phyloP scores from a whole-genome alignment of 64 coral and sea anemone genomes.

The Acropora tenuis region DNA sequence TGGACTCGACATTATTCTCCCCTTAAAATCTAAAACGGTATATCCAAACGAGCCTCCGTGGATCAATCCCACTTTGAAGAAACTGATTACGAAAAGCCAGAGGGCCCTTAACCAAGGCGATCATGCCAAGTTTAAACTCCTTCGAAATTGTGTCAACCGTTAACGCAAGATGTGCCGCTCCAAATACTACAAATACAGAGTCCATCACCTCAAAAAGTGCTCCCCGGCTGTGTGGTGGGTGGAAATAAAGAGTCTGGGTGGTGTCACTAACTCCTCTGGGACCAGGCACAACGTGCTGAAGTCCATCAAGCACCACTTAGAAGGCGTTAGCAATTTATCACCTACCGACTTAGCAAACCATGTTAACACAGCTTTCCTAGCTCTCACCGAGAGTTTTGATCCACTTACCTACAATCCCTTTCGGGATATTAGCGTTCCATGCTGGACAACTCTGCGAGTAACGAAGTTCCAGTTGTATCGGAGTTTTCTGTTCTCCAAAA shows the following conservation, averaged over 20 bases:
- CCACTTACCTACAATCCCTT: neutral
- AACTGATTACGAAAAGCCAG: slow-evolving; percentile 65
- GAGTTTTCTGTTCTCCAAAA: slow-evolving; percentile 15
- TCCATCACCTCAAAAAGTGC: slow-evolving; percentile 62
- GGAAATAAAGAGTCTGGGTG: slow-evolving; percentile 64
- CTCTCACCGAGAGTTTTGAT: slow-evolving; percentile 35
- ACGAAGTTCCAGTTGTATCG: neutral
- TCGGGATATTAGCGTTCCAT: neutral
- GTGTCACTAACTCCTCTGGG: neutral
- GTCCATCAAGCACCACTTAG: slow-evolving; percentile 23
- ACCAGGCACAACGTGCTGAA: slow-evolving; percentile 37
- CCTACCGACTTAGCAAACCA: slow-evolving; percentile 51
- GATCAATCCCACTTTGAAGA: slow-evolving; percentile 46
- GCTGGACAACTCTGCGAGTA: neutral
- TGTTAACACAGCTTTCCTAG: slow-evolving; percentile 49
- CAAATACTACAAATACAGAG: slow-evolving; percentile 48
- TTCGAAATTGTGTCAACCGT: slow-evolving; percentile 63
- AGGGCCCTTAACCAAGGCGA: slow-evolving; percentile 54
- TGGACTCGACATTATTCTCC: slow-evolving; percentile 55
- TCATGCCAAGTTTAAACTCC: slow-evolving; percentile 30
- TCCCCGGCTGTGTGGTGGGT: slow-evolving; percentile 63
- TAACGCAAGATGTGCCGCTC: slow-evolving; percentile 53
- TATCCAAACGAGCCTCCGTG: slow-evolving; percentile 56
- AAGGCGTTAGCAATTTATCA: slow-evolving; percentile 15
- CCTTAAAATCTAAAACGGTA: slow-evolving; percentile 56